These are phyloP conservation scores for Cryptotis parvus DNA, from an alignment of 2,113 vertebrate species.

Conservation along the genomic window DNA sequence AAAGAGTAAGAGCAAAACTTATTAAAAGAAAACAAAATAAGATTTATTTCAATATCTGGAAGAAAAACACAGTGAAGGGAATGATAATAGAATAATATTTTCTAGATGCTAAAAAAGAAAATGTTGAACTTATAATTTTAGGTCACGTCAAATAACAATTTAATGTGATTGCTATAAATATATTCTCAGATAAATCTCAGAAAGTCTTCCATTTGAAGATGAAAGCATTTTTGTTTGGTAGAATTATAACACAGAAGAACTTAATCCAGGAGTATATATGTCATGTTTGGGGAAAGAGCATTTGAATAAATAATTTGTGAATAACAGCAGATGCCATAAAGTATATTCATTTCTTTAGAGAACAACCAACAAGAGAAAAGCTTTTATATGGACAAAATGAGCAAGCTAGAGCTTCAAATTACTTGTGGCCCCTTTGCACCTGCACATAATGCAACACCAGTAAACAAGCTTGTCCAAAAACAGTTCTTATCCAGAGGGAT, in stretches of 20 bases:
- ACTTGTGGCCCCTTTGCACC: too few relatives aligned
- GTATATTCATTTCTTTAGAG: neutral
- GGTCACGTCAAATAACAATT: slow-evolving; percentile 29
- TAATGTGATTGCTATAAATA: slow-evolving; percentile 53
- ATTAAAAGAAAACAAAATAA: slow-evolving; percentile 36
- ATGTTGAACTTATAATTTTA: slow-evolving; percentile 49
- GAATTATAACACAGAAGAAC: neutral
- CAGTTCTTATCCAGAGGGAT: too few relatives aligned
- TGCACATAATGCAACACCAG: too few relatives aligned
- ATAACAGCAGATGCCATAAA: neutral
- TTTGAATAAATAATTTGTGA: neutral
- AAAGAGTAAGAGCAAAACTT: slow-evolving; percentile 44
- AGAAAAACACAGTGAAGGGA: slow-evolving; percentile 8
- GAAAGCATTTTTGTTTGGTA: slow-evolving; percentile 51
- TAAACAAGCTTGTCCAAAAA: too few relatives aligned
- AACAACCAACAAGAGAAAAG: neutral
- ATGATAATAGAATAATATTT: slow-evolving; percentile 48
- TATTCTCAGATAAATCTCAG: neutral
- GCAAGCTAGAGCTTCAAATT: neutral
- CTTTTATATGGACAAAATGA: neutral
- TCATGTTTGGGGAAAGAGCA: neutral
- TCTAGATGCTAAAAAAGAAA: slow-evolving; percentile 54
- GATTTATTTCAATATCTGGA: slow-evolving; percentile 40
- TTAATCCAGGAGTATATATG: neutral
- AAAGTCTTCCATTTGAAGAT: slow-evolving; percentile 15